Evolutionary conservation across 2,888 invertebrate species (phyloP).

Genomic region (Plebejus anna): DNA sequence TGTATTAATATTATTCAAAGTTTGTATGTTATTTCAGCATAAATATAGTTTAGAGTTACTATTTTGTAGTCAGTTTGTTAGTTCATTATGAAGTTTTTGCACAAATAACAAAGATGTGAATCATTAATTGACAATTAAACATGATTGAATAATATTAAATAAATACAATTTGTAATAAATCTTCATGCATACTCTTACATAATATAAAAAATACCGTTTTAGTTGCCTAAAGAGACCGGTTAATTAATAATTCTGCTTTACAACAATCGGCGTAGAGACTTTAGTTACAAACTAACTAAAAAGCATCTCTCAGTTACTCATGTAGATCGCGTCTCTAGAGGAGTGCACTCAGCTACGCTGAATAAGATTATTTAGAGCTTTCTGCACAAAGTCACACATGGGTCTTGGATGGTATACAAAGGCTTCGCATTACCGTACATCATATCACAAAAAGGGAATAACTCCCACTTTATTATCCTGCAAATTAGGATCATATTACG

Average conservation of each 20-base stretch:
- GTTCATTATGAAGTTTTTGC: background rate
- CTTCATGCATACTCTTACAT: too few relatives aligned
- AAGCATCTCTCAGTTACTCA: slow-evolving; percentile 29
- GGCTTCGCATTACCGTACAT: slow-evolving; percentile 30
- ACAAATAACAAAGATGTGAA: background rate
- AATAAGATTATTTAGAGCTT: slow-evolving; percentile 52
- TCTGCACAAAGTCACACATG: slow-evolving; percentile 41
- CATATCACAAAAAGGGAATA: slow-evolving; percentile 28
- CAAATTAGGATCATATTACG: slow-evolving; percentile 25
- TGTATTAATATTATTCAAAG: background rate
- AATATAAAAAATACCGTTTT: too few relatives aligned
- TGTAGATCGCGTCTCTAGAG: slow-evolving; percentile 35
- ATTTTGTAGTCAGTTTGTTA: background rate
- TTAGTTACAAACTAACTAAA: slow-evolving; percentile 30
- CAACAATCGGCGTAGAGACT: background rate
- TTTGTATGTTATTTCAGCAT: background rate
- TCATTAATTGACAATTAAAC: too few relatives aligned
- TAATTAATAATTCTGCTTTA: slow-evolving; percentile 12
- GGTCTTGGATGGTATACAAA: slow-evolving; percentile 31
- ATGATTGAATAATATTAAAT: too few relatives aligned
- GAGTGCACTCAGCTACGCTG: slow-evolving; percentile 41
- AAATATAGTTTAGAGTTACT: background rate
- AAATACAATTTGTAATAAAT: too few relatives aligned
- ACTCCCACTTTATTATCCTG: slow-evolving; percentile 19
- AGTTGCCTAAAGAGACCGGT: background rate